phyloP scores from a whole-genome alignment of 2,888 invertebrate species.

The Hipparchia semele region DNA sequence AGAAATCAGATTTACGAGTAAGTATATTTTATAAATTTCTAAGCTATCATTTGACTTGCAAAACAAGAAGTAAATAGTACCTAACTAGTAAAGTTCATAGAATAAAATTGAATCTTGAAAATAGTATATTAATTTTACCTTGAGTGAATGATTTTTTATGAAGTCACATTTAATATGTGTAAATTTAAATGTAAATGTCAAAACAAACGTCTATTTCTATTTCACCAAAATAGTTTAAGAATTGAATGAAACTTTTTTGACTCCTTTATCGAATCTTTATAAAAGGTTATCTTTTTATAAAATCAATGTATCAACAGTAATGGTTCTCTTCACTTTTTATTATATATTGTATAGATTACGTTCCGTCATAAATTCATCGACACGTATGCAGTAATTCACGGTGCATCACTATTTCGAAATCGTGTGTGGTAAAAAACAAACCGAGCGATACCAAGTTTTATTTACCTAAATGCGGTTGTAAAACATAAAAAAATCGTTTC shows the following conservation, averaged over 20 bases:
- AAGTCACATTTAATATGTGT: no score
- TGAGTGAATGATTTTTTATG: background rate
- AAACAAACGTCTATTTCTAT: background rate
- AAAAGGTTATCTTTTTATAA: slow-evolving; percentile 12
- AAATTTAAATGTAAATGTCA: background rate
- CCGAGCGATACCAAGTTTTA: slow-evolving; percentile 71
- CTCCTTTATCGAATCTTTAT: background rate
- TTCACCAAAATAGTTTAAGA: background rate
- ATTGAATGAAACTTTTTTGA: background rate
- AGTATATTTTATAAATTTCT: no score
- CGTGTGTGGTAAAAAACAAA: slow-evolving; percentile 81
- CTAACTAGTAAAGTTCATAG: no score
- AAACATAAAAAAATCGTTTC: slow-evolving; percentile 76
- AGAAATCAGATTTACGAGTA: no score
- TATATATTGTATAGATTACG: slow-evolving; percentile 15
- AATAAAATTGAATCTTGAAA: no score
- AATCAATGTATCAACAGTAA: slow-evolving; percentile 1
- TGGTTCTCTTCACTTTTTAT: background rate
- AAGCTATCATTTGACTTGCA: no score
- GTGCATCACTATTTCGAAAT: slow-evolving; percentile 63
- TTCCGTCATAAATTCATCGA: slow-evolving; percentile 49
- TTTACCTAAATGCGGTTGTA: slow-evolving; percentile 79
- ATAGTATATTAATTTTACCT: background rate
- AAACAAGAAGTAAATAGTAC: no score
- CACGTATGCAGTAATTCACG: slow-evolving; percentile 41